Percentiles rank a stretch among this genome's conserved stretches.
phyloP scores from a whole-genome alignment of 2,797 vertebrate genomes.

The Lacerta bilineata region DNA sequence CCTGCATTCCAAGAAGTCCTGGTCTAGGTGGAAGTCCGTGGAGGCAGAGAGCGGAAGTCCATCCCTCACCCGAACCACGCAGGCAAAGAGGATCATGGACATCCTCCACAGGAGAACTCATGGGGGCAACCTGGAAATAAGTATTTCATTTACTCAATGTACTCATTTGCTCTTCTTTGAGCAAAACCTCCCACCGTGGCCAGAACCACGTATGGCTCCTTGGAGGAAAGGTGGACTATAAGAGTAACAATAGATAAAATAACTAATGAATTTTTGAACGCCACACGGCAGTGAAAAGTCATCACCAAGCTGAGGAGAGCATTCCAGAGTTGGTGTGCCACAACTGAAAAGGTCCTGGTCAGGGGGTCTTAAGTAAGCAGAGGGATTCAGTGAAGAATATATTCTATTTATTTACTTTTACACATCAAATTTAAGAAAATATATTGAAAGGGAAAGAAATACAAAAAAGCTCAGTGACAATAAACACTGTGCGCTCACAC shows the following conservation, averaged over 20 bases:
- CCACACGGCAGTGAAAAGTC: too few species aligned
- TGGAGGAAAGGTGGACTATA: too few species aligned
- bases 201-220: too few species aligned
- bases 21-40: slow-evolving; percentile 93
- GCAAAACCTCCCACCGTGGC: background rate
- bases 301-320: background rate
- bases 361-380: background rate
- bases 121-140: slow-evolving; percentile 83
- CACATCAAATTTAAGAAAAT: too few species aligned
- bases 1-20: slow-evolving; percentile 91
- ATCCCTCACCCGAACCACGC: slow-evolving; percentile 94
- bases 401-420: too few species aligned
- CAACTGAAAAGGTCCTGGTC: background rate
- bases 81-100: slow-evolving; percentile 97
- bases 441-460: too few species aligned
- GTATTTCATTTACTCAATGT: background rate
- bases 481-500: too few species aligned
- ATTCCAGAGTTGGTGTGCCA: background rate
- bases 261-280: background rate
- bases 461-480: too few species aligned
- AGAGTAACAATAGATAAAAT: too few species aligned
- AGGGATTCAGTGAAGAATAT: too few species aligned
- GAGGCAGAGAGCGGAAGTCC: slow-evolving; percentile 97
- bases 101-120: slow-evolving; percentile 86
- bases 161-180: too few species aligned